phyloP scores from a whole-genome alignment of 64 coral and sea anemone species.

The Montipora cactus region DNA sequence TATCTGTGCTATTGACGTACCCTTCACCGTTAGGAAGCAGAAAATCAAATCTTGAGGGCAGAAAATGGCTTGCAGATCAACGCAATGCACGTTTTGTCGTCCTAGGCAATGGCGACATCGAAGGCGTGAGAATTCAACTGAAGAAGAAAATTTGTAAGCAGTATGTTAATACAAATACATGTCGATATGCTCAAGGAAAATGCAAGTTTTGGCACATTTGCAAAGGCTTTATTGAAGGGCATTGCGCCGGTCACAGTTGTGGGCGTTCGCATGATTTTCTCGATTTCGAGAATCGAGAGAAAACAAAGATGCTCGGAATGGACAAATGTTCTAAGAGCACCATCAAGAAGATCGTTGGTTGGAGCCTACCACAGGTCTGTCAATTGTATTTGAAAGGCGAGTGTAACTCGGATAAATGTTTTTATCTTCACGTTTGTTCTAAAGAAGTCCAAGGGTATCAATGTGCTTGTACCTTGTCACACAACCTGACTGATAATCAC shows the following conservation, averaged over 20 bases:
- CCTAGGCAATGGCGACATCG: background rate
- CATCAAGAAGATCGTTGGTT: slow-evolving; percentile 5
- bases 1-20: slow-evolving; percentile 33
- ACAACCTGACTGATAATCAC: slow-evolving; percentile 13
- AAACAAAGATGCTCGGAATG: slow-evolving; percentile 15
- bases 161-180: slow-evolving; percentile 13
- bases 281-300: slow-evolving; percentile 35
- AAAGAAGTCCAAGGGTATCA: background rate
- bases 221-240: slow-evolving; percentile 55
- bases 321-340: background rate
- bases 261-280: slow-evolving; percentile 45
- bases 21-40: slow-evolving; percentile 40
- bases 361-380: slow-evolving; percentile 62
- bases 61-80: background rate
- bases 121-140: slow-evolving; percentile 18
- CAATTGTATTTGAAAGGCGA: slow-evolving; percentile 26
- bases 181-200: background rate
- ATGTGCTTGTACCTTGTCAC: background rate
- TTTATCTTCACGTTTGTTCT: slow-evolving; percentile 44
- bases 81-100: background rate
- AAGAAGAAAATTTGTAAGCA: slow-evolving; percentile 42
- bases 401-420: slow-evolving; percentile 12
- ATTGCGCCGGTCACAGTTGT: slow-evolving; percentile 13
- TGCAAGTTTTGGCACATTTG: slow-evolving; percentile 62
- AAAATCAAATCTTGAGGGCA: background rate